Evolutionary conservation across 1,140 invertebrate species (phyloP).

Genomic region (Tetragnatha versicolor): DNA sequence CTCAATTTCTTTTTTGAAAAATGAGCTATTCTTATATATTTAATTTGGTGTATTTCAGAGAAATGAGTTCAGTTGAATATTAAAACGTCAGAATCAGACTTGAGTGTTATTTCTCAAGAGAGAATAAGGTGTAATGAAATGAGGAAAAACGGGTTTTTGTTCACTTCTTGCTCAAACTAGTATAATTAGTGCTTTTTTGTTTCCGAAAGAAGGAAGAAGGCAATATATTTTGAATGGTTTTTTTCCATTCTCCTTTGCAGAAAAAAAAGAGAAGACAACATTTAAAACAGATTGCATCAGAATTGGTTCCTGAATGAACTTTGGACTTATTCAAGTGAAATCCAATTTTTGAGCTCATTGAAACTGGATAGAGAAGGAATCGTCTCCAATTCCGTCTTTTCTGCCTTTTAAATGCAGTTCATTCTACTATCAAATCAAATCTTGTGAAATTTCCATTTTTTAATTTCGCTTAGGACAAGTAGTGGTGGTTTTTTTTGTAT

Average conservation of each 20-base stretch:
- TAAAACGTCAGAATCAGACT: constrained; percentile 20
- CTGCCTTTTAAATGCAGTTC: too few relatives aligned
- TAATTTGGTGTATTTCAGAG: background rate
- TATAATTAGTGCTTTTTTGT: background rate
- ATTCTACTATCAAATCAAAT: too few relatives aligned
- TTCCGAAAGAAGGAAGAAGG: too few relatives aligned
- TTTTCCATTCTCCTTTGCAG: too few relatives aligned
- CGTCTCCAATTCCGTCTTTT: too few relatives aligned
- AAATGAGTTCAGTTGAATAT: constrained; percentile 15
- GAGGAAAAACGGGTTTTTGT: background rate
- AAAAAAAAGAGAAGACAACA: too few relatives aligned
- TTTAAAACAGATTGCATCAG: background rate
- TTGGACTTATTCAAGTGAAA: background rate
- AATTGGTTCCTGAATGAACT: constrained; percentile 11
- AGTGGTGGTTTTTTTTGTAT: too few relatives aligned
- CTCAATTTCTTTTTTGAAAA: background rate
- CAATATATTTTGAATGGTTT: too few relatives aligned
- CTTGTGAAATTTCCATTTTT: background rate
- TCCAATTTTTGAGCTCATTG: constrained; percentile 10
- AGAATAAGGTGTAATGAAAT: constrained; percentile 12
- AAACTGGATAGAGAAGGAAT: too few relatives aligned
- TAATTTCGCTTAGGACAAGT: constrained; percentile 15
- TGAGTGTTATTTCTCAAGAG: constrained; percentile 14
- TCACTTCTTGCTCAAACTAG: background rate
- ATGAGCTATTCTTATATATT: background rate